Conservation (phyloP, 2,888 invertebrate species). For the Trichopoda pennipes region DNA sequence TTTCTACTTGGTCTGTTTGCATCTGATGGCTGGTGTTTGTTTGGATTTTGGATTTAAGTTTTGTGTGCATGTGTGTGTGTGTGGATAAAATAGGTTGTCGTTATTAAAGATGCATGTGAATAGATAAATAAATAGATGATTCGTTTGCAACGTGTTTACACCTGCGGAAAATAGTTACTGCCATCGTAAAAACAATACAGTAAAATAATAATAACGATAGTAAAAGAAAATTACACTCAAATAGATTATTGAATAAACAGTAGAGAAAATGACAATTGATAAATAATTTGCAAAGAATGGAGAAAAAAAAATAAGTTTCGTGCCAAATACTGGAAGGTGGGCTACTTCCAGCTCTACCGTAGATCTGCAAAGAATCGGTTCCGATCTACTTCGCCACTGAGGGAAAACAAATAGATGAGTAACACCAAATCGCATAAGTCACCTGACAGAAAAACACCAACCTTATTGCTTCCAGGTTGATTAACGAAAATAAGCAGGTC, state of each 20-base stretch:
- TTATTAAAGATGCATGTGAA: conserved; percentile 59
- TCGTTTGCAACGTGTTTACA: conserved; percentile 61
- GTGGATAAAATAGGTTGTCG: conserved; percentile 43
- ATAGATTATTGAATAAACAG: conserved; percentile 2
- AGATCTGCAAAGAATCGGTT: too few species aligned
- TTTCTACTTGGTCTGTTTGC: conserved; percentile 31
- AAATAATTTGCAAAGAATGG: too few species aligned
- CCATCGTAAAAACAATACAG: conserved; percentile 57
- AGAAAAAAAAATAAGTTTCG: too few species aligned
- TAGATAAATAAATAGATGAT: conserved; percentile 65
- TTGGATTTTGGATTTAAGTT: conserved; percentile 30
- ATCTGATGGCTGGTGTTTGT: conserved; percentile 24
- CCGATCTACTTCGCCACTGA: too few species aligned
- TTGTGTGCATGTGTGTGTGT: conserved; percentile 38
- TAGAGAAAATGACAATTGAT: too few species aligned
- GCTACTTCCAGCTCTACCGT: too few species aligned
- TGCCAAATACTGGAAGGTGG: too few species aligned
- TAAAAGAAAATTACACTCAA: conserved; percentile 45
- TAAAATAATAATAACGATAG: conserved; percentile 36
- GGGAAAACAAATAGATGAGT: too few species aligned
- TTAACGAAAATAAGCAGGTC: too few species aligned
- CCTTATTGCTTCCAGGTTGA: too few species aligned
- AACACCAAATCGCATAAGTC: too few species aligned
- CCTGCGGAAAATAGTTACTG: conserved; percentile 68
- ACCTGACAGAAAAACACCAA: too few species aligned